Evolutionary conservation across 2,113 vertebrate species (phyloP).

Genomic region (Eclectus roratus): DNA sequence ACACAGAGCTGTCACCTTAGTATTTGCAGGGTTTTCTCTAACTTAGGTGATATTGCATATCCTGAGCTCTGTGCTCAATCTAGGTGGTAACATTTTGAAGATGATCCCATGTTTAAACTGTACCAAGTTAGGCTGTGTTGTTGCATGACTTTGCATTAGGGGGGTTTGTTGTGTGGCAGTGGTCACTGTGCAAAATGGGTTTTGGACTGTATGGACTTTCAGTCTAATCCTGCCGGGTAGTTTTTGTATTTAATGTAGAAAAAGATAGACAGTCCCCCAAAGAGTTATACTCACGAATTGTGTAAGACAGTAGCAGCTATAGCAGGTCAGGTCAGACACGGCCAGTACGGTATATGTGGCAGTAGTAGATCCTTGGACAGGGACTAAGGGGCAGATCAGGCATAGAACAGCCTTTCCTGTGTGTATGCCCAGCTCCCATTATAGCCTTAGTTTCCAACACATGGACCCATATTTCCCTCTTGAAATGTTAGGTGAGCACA

Average conservation of each 20-base stretch:
- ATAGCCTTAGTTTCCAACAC: accelerated
- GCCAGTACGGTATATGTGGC: not conserved
- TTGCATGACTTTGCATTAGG: not conserved
- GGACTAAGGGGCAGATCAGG: not conserved
- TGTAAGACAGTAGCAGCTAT: not conserved
- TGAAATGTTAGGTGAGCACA: not conserved
- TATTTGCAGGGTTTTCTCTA: not conserved
- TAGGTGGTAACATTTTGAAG: not conserved
- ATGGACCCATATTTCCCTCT: accelerated
- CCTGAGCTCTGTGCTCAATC: not conserved
- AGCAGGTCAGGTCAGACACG: not conserved
- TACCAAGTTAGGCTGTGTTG: not conserved
- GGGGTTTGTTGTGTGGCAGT: not conserved
- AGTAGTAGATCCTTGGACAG: no score
- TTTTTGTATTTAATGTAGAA: not conserved
- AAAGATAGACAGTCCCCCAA: not conserved
- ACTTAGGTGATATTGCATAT: not conserved
- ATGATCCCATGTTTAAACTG: not conserved
- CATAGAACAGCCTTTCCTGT: not conserved
- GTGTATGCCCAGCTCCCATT: not conserved
- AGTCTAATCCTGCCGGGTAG: not conserved
- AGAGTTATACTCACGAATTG: not conserved
- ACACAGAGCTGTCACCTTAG: not conserved
- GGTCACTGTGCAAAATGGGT: not conserved
- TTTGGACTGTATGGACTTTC: not conserved